Percentiles rank a stretch among this genome's conserved stretches.
These are phyloP conservation scores for Dromius quadrimaculatus DNA, from an alignment of 2,888 invertebrate genomes.

Conservation along the genomic window DNA sequence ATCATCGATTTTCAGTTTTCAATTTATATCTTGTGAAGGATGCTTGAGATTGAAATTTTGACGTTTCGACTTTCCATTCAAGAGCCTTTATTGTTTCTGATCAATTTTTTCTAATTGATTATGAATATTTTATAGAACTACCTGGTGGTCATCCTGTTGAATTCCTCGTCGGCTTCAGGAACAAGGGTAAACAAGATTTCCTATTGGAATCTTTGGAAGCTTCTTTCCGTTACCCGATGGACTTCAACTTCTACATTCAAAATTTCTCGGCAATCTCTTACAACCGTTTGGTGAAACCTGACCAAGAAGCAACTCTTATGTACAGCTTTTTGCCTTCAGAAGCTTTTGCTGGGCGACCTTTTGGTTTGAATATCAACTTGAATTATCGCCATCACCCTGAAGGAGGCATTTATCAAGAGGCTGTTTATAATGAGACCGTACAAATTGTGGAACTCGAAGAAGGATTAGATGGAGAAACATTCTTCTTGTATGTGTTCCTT, in stretches of 20 bases:
- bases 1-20: too few relatives aligned
- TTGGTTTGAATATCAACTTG: slow-evolving; percentile 93
- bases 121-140: slow-evolving; percentile 76
- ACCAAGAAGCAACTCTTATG: slow-evolving; percentile 93
- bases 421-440: slow-evolving; percentile 98
- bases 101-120: slow-evolving; percentile 1
- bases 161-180: slow-evolving; percentile 95
- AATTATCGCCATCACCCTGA: slow-evolving; percentile 84
- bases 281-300: slow-evolving; percentile 88
- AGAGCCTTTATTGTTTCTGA: slow-evolving; percentile 6
- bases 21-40: too few relatives aligned
- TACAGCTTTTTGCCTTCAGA: slow-evolving; percentile 97
- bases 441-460: slow-evolving; percentile 96
- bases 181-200: slow-evolving; percentile 93
- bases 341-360: slow-evolving; percentile 95
- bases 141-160: slow-evolving; percentile 94
- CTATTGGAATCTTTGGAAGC: slow-evolving; percentile 94
- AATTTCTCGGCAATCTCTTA: slow-evolving; percentile 95
- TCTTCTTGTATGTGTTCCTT: slow-evolving; percentile 96
- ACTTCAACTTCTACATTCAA: slow-evolving; percentile 97
- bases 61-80: too few relatives aligned
- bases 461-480: slow-evolving; percentile 97
- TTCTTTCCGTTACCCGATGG: slow-evolving; percentile 98
- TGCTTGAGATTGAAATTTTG: too few relatives aligned
- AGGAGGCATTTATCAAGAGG: slow-evolving; percentile 80